Percentiles rank a stretch among this genome's conserved stretches.
These are phyloP conservation scores for Oopsacas minuta DNA, from an alignment of 37 sponge, comb jelly and placozoan genomes.

Conservation along the genomic window DNA sequence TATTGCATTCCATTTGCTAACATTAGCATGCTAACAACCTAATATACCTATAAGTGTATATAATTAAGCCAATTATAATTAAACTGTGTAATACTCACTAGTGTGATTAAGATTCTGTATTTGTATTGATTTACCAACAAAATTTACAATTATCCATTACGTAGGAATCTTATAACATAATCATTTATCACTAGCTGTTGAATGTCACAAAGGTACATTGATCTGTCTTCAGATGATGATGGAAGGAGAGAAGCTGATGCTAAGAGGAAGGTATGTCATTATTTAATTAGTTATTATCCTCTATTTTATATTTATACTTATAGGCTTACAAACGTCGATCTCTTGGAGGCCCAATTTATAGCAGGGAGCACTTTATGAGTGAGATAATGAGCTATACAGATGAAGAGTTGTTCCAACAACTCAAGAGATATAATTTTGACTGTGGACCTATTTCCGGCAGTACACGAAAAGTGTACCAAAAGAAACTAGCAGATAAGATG, in stretches of 20 bases:
- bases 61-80: no score
- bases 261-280: background rate
- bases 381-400: background rate
- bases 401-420: background rate
- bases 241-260: background rate
- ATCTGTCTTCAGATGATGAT: background rate
- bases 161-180: no score
- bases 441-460: background rate
- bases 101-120: no score
- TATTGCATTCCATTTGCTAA: no score
- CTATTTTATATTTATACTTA: background rate
- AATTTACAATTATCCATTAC: no score
- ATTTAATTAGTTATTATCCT: background rate
- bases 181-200: no score
- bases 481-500: constrained; percentile 6
- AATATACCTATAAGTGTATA: no score
- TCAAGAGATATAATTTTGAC: constrained; percentile 11
- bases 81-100: no score
- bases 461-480: constrained; percentile 1
- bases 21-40: no score
- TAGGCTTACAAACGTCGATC: background rate
- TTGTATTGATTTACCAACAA: no score
- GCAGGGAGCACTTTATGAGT: background rate
- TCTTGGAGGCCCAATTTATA: background rate
- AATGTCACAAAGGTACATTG: background rate